Conservation (phyloP, 2,113 vertebrate species). For the Nipponia nippon region DNA sequence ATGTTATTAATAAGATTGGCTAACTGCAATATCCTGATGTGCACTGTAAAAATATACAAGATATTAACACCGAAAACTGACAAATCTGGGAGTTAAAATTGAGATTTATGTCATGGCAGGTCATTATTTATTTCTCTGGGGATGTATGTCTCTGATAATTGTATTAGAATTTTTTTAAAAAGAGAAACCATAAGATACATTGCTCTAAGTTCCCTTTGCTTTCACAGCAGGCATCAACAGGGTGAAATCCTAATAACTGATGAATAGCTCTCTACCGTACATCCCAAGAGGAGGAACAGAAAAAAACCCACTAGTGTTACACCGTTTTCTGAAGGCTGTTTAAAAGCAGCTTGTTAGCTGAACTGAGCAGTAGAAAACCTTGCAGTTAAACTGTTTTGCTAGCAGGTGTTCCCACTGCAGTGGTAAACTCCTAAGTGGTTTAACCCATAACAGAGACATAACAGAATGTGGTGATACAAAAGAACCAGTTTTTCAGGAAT, state of each 20-base stretch:
- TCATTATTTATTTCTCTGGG: slow-evolving; percentile 10
- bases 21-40: neutral
- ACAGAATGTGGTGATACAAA: neutral
- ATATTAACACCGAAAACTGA: neutral
- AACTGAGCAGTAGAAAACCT: slow-evolving; percentile 54
- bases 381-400: slow-evolving; percentile 47
- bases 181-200: neutral
- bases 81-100: neutral
- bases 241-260: slow-evolving; percentile 52
- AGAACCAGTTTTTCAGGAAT: neutral
- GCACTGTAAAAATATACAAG: neutral
- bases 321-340: slow-evolving; percentile 44
- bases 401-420: slow-evolving; percentile 55
- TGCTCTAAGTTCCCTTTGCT: neutral
- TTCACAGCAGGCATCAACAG: slow-evolving; percentile 21
- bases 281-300: slow-evolving; percentile 29
- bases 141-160: neutral
- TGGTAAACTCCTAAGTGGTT: slow-evolving; percentile 34
- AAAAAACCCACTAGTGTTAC: neutral
- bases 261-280: slow-evolving; percentile 45
- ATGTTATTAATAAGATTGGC: neutral
- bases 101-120: neutral
- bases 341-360: slow-evolving; percentile 64
- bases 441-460: neutral
- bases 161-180: neutral